These are phyloP conservation scores for Cantharis rustica DNA, from an alignment of 2,888 invertebrate species.

Conservation along the genomic window DNA sequence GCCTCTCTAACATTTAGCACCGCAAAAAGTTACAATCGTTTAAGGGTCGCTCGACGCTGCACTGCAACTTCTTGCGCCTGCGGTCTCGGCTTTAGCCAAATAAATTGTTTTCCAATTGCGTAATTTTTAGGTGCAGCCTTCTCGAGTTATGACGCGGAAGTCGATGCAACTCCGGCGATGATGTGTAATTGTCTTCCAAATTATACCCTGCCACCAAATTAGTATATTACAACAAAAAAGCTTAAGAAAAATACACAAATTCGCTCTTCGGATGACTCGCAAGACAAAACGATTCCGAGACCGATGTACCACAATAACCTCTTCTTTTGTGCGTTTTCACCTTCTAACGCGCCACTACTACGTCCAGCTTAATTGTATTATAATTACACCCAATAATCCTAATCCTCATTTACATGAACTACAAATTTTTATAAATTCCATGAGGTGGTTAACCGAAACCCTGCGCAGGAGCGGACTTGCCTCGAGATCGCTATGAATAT, in stretches of 20 bases:
- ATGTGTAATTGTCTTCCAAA: not conserved
- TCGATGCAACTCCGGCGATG: not conserved
- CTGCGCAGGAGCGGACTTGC: not conserved
- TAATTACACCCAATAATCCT: not conserved
- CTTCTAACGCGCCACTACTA: not conserved
- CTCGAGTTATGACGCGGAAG: not conserved
- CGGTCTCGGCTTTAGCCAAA: no score
- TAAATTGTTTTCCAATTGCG: not conserved
- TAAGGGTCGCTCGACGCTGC: not conserved
- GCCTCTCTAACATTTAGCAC: not conserved
- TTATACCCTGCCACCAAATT: not conserved
- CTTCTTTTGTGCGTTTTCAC: not conserved
- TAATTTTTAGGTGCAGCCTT: not conserved
- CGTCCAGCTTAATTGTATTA: not conserved
- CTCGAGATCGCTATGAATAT: no score
- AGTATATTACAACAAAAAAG: not conserved
- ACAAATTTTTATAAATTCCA: not conserved
- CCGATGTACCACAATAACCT: slow-evolving; percentile 4
- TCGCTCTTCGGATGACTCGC: not conserved
- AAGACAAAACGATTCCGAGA: no score
- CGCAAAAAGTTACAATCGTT: not conserved
- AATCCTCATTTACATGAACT: not conserved
- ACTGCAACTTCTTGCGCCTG: not conserved
- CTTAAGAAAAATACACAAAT: not conserved
- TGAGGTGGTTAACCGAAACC: not conserved